phyloP scores from a whole-genome alignment of 1,140 invertebrate species.

The Euura lappo region DNA sequence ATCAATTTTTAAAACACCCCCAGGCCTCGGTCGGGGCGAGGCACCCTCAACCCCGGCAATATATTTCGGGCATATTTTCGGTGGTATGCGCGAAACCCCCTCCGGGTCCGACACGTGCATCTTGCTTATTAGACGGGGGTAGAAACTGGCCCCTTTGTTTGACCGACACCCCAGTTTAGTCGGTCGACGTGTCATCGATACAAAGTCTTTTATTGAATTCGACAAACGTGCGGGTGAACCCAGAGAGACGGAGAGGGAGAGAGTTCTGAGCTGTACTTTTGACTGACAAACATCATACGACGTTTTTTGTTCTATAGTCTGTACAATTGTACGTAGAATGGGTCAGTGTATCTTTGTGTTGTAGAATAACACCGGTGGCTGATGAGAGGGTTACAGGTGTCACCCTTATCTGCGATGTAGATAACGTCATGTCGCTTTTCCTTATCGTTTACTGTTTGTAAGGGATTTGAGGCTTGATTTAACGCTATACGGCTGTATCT shows the following conservation, averaged over 20 bases:
- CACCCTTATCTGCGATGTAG: background rate
- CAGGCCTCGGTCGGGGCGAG: background rate
- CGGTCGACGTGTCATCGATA: conserved; percentile 12
- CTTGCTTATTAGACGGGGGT: conserved; percentile 11
- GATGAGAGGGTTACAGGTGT: conserved; percentile 13
- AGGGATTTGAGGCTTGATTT: background rate
- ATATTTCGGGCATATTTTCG: conserved; percentile 9
- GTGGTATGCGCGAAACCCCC: background rate
- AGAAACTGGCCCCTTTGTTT: background rate
- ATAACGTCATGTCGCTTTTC: background rate
- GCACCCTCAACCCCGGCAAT: background rate
- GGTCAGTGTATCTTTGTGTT: background rate
- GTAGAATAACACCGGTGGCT: background rate
- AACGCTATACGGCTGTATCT: too few relatives aligned
- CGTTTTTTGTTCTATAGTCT: too few relatives aligned
- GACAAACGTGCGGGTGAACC: background rate
- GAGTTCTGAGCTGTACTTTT: background rate
- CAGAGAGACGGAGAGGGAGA: too few relatives aligned
- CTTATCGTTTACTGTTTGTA: background rate
- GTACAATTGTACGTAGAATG: too few relatives aligned
- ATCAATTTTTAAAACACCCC: background rate
- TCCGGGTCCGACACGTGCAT: conserved; percentile 5
- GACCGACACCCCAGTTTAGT: conserved; percentile 11
- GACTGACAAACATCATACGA: background rate
- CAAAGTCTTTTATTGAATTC: background rate